Conservation (phyloP, 2,888 invertebrate species). For the Ichneumoninae sp. region DNA sequence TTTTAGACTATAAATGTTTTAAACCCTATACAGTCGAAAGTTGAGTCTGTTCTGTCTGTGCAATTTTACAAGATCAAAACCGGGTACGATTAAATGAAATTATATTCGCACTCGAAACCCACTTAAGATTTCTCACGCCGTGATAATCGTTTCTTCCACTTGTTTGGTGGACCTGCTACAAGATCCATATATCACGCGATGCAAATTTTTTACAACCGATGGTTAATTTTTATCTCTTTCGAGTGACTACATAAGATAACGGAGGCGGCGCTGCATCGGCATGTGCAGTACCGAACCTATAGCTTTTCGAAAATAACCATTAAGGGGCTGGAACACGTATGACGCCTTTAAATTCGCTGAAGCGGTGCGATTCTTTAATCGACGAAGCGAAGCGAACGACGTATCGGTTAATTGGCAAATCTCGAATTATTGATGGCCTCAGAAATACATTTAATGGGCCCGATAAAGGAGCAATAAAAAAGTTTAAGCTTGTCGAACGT, state of each 20-base stretch:
- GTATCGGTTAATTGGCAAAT: not conserved
- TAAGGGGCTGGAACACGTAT: not conserved
- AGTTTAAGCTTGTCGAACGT: constrained; percentile 23
- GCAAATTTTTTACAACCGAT: not conserved
- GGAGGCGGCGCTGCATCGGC: not conserved
- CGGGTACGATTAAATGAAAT: not conserved
- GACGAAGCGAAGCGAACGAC: not conserved
- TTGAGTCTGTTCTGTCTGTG: not conserved
- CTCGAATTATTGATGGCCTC: not conserved
- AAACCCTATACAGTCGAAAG: not conserved
- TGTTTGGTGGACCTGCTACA: not conserved
- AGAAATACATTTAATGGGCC: not conserved
- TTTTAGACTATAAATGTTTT: not conserved
- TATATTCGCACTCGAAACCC: not conserved
- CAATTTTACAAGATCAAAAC: not conserved
- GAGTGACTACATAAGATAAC: not conserved
- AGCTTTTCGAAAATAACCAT: not conserved
- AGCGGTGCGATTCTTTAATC: not conserved
- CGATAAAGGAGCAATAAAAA: not conserved
- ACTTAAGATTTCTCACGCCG: not conserved
- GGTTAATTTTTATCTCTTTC: not conserved
- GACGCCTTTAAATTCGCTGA: not conserved
- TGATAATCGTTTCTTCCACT: not conserved
- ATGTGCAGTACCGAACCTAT: not conserved
- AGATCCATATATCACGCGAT: not conserved